A percentile compares a stretch with the other conserved stretches of the same genome.
Conservation (phyloP, 2,888 invertebrate species). For the Hypomecis atomaria region DNA sequence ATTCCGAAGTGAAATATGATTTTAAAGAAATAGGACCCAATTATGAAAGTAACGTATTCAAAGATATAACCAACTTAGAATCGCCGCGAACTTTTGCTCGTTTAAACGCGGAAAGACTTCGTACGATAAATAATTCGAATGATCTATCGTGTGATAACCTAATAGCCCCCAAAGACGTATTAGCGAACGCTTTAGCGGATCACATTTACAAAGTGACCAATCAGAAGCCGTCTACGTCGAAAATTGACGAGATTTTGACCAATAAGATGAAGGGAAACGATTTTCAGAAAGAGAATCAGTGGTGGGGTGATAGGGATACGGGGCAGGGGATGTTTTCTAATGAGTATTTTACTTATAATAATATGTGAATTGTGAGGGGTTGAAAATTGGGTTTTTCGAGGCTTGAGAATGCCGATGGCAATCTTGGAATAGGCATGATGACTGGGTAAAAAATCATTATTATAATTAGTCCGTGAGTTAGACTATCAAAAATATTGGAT, state of each 20-base stretch:
- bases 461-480: too few species aligned
- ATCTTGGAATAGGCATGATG: too few species aligned
- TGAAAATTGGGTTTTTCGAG: slow-evolving; percentile 20
- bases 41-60: slow-evolving; percentile 47
- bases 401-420: slow-evolving; percentile 13
- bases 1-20: slow-evolving; percentile 23
- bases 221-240: slow-evolving; percentile 79
- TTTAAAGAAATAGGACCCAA: slow-evolving; percentile 40
- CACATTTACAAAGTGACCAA: slow-evolving; percentile 83
- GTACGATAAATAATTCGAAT: slow-evolving; percentile 67
- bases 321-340: slow-evolving; percentile 66
- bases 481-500: too few species aligned
- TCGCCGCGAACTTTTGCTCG: slow-evolving; percentile 73
- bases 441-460: too few species aligned
- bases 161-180: slow-evolving; percentile 76
- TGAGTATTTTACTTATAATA: slow-evolving; percentile 70
- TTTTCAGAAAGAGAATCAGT: slow-evolving; percentile 70
- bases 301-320: slow-evolving; percentile 71
- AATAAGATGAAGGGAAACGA: slow-evolving; percentile 69
- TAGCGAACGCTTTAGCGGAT: slow-evolving; percentile 76
- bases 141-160: slow-evolving; percentile 70
- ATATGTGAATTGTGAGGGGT: slow-evolving; percentile 46
- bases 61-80: slow-evolving; percentile 72
- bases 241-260: slow-evolving; percentile 77
- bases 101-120: slow-evolving; percentile 74